Conservation (phyloP, 2,797 vertebrate genomes). For the Aphelocoma californica region DNA sequence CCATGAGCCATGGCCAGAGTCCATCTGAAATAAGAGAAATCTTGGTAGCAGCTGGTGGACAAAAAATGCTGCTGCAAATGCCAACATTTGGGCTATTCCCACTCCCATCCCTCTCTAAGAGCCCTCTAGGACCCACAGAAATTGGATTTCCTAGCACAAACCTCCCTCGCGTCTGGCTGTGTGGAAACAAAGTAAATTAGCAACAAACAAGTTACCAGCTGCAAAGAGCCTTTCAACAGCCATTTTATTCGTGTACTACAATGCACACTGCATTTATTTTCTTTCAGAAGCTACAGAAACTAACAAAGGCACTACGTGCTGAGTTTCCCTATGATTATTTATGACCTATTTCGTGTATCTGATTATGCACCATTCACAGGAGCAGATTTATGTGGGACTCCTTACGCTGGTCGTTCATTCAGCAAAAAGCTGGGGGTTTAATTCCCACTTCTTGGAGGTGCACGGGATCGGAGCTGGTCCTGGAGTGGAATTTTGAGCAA, state of each 20-base stretch:
- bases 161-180: not conserved
- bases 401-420: fast-evolving
- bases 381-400: not conserved
- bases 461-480: fast-evolving
- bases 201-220: not conserved
- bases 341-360: not conserved
- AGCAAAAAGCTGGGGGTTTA: not conserved
- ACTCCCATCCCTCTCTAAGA: not conserved
- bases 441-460: fast-evolving
- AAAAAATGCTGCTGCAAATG: not conserved
- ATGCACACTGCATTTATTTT: not conserved
- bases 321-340: not conserved
- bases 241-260: not conserved
- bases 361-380: not conserved
- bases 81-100: not conserved
- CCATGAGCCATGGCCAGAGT: fast-evolving
- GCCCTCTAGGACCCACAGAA: not conserved
- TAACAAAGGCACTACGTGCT: not conserved
- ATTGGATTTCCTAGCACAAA: not conserved
- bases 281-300: not conserved
- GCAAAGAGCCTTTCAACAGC: not conserved
- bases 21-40: not conserved
- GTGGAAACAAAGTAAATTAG: not conserved
- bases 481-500: not conserved
- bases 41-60: not conserved